Percentiles rank a stretch among this genome's conserved stretches.
phyloP scores from a whole-genome alignment of 2,888 invertebrate species.

The Gymnosoma rotundatum region DNA sequence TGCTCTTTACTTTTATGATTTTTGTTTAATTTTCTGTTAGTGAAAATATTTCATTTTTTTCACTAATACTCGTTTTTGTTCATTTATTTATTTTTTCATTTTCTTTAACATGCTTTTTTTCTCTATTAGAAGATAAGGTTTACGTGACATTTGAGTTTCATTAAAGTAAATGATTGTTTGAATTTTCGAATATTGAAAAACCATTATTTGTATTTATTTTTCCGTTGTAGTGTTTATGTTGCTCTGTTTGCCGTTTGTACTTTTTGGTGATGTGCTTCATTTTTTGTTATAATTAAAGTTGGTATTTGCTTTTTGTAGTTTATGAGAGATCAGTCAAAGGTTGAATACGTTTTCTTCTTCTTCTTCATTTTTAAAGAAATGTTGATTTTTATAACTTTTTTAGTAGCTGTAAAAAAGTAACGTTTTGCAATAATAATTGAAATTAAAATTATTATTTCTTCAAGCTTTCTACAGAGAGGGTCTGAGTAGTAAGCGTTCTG shows the following conservation, averaged over 20 bases:
- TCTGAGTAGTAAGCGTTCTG: no score
- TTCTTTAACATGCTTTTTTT: slow-evolving; percentile 41
- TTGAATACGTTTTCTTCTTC: slow-evolving; percentile 6
- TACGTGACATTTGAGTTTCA: slow-evolving; percentile 66
- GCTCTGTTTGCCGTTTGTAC: not conserved
- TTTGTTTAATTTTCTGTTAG: not conserved
- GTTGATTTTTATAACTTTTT: slow-evolving; percentile 2
- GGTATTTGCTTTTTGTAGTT: not conserved
- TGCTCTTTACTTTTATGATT: slow-evolving; percentile 2
- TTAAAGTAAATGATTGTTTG: slow-evolving; percentile 22
- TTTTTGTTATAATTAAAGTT: slow-evolving; percentile 5
- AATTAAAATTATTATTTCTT: not conserved
- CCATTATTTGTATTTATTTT: slow-evolving; percentile 50
- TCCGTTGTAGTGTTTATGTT: slow-evolving; percentile 3
- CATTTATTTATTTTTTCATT: slow-evolving; percentile 30
- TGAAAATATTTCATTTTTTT: not conserved
- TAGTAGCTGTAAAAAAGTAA: slow-evolving; percentile 8
- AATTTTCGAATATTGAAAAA: slow-evolving; percentile 43
- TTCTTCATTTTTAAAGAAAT: not conserved
- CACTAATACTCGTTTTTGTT: no score
- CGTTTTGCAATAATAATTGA: not conserved
- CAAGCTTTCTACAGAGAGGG: no score
- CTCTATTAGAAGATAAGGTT: slow-evolving; percentile 55
- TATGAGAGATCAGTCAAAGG: slow-evolving; percentile 30
- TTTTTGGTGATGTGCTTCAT: slow-evolving; percentile 55